Percentiles rank a stretch among this genome's conserved stretches.
These are phyloP conservation scores for Paramisgurnus dabryanus DNA, from an alignment of 2,113 vertebrate species.

Conservation along the genomic window DNA sequence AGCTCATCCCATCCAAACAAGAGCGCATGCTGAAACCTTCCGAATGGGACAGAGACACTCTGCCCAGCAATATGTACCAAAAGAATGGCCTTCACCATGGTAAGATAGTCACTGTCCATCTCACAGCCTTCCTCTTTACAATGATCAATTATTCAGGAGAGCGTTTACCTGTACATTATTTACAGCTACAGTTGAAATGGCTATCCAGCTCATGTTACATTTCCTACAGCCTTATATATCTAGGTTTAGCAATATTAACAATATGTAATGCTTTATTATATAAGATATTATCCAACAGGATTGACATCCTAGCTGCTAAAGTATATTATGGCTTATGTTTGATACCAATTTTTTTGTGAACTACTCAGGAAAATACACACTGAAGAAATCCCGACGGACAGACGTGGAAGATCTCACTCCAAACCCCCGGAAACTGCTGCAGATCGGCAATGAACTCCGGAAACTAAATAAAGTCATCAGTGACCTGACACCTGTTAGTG, in stretches of 20 bases:
- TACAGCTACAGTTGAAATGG: not conserved
- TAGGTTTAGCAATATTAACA: too few relatives aligned
- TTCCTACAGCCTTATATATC: too few relatives aligned
- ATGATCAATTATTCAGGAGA: not conserved
- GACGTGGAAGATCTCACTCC: slow-evolving; percentile 98
- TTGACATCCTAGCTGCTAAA: too few relatives aligned
- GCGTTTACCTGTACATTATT: not conserved
- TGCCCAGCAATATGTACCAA: slow-evolving; percentile 98
- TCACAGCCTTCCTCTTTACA: not conserved
- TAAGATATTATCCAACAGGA: too few relatives aligned
- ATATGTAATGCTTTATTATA: too few relatives aligned
- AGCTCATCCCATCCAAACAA: slow-evolving; percentile 89
- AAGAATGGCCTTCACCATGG: slow-evolving; percentile 93
- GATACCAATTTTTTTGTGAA: not conserved
- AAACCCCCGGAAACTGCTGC: slow-evolving; percentile 93
- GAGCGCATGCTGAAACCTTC: slow-evolving; percentile 94
- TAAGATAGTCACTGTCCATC: slow-evolving; percentile 60
- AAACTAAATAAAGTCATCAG: slow-evolving; percentile 98
- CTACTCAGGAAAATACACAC: slow-evolving; percentile 87
- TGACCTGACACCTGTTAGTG: slow-evolving; percentile 95
- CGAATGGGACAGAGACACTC: slow-evolving; percentile 92
- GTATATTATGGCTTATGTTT: not conserved
- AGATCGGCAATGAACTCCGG: slow-evolving; percentile 93
- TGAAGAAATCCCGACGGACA: slow-evolving; percentile 96
- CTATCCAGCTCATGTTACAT: not conserved